Percentiles rank a stretch among this genome's conserved stretches.
These are phyloP conservation scores for human DNA, from an alignment of 2,113 vertebrate species.

Conservation along the genomic window GRCh38 chr1:86965501-86966000, in stretches of 20 bases:
- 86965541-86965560: neutral
- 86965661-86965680: neutral
- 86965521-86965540: neutral
- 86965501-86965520: neutral
- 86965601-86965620: slow-evolving; percentile 32
- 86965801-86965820: neutral
- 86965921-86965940: neutral
- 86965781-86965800: neutral
- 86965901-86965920: neutral
- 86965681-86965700: slow-evolving; percentile 6
- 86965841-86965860: neutral
- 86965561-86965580: neutral
- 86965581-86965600: neutral
- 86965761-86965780: neutral
- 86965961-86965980: neutral
- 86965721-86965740: neutral
- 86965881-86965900: neutral
- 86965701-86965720: neutral
- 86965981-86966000: neutral
- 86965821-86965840: neutral
- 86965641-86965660: neutral
- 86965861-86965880: neutral
- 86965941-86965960: neutral
- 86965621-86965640: neutral
- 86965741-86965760: neutral